Evolutionary conservation across 2,888 invertebrate species (phyloP), one percentile per base, ranked within the genome.

Genomic region (Abrostola triplasia): DNA sequence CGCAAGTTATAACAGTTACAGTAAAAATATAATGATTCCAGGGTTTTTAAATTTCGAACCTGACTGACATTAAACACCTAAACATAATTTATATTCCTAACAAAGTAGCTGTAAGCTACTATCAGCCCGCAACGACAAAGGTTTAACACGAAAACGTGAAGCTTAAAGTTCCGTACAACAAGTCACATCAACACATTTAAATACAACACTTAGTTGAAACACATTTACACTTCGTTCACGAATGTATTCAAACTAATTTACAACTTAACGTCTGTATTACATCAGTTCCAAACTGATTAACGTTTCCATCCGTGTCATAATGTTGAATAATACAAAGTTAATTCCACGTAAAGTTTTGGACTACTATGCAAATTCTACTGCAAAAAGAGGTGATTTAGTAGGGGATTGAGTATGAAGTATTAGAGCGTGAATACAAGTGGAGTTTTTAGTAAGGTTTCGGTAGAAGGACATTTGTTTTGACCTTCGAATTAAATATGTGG

Each of bases 151-250:
- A 24, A 24, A 24, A 24, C 4, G 24, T 1, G 24, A 24, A 24
- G 24, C 47, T n/a, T n/a, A n/a, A 64, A 69, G 69, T 58, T 56
- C 41, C 58, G 44, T 36, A 58, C 49, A 70, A 50, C 48, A 64
- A 63, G 59, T 35, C 58, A 80, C 79, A 36, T 80, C 95, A 86
- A 95, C 53, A 68, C 87, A 90, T 69, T 84, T 90, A 47, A 79
- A 73, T 67, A 77, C 64, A 54, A 63, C 56, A 51, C 72, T 77
- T 55, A 59, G 61, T 62, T 64, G 50, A 64, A 59, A 72, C 59
- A 65, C 58, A 79, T 79, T 79, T 73, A 59, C 78, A 79, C 80
- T 66, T 78, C 67, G 62, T 71, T 57, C 59, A 64, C 74, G 66
- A 76, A 79, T 73, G 56, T 79, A 76, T 70, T 76, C 73, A 42